phyloP scores from a whole-genome alignment of 2,888 invertebrate genomes.

The Perdita meconis region DNA sequence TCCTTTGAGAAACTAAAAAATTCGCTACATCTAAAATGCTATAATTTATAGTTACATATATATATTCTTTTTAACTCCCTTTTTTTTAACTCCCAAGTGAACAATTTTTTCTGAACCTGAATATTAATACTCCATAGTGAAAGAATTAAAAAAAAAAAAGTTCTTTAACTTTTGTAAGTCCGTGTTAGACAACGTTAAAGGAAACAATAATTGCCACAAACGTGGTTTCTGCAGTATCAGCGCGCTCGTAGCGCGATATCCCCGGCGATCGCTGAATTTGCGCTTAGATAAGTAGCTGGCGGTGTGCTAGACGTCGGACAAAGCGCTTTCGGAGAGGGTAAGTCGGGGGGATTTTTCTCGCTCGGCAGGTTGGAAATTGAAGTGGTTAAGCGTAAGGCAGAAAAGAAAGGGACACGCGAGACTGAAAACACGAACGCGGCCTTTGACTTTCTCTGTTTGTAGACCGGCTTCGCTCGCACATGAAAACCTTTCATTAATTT shows the following conservation, averaged over 20 bases:
- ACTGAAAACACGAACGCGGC: slow-evolving; percentile 52
- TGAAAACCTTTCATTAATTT: slow-evolving; percentile 72
- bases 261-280: slow-evolving; percentile 31
- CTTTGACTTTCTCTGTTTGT: slow-evolving; percentile 58
- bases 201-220: not conserved
- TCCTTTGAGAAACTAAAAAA: no score
- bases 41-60: no score
- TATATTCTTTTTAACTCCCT: no score
- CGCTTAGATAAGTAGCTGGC: slow-evolving; percentile 24
- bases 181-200: no score
- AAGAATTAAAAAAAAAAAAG: no score
- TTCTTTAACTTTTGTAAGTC: no score
- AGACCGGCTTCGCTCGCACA: slow-evolving; percentile 51
- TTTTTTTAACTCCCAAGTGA: no score
- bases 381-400: slow-evolving; percentile 37
- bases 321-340: slow-evolving; percentile 56
- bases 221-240: not conserved
- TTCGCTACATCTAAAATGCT: no score
- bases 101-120: no score
- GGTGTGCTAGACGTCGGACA: slow-evolving; percentile 29
- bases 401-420: slow-evolving; percentile 41
- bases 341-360: slow-evolving; percentile 51
- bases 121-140: no score
- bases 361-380: slow-evolving; percentile 48
- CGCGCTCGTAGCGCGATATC: slow-evolving; percentile 36